Base-by-base conservation (phyloP, 1,140 invertebrate species). In the Andricus grossulariae region DNA sequence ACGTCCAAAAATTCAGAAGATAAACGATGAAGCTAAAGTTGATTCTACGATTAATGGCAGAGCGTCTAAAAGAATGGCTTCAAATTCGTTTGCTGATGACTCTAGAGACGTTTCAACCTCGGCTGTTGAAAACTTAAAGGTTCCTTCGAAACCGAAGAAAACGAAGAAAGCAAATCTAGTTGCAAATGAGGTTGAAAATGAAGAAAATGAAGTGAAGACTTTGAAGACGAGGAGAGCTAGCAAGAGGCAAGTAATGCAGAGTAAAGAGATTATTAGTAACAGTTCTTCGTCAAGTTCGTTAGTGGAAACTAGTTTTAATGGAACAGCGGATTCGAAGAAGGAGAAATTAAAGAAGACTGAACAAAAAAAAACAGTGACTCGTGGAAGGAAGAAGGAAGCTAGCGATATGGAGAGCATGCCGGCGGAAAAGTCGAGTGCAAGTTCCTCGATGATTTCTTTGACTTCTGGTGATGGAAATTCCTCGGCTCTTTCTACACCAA, bases 401-500 rank as follows among this genome's bases (percentile, higher is more conserved):
- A 73, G 10, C 18, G 50, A 54, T 25, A 18, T 8, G 4, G 60
- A 60, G 16, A 39, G 16, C 12, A 32, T 12, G 16, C 50, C 1
- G n/a, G 18, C 25, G n/a, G 39, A 54, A 19, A 57, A 39, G 18
- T 57, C n/a, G 15, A 45, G 16, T 7, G 18, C 45, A 32, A 50
- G 16, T 45, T 66, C 60, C 3, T 21, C n/a, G 10, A 75, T 50
- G 6, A n/a, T 50, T 25, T 50, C n/a, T 11, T 45, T 32, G 19
- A 10, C 19, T 19, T 16, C 19, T n/a, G 39, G 25, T 25, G 39
- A 50, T 39, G 15, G 15, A n/a, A 57, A 49, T 74, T 54, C 45
- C 6, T 75, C 21, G 71, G 72, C 79, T 10, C 12, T 55, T 60
- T 73, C 49, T 51, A 50, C 74, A 21, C 54, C 70, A 0, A 71